These are phyloP conservation scores for Pygmarrhopalites habei DNA, from an alignment of 1,140 invertebrate species.

Conservation along the genomic window DNA sequence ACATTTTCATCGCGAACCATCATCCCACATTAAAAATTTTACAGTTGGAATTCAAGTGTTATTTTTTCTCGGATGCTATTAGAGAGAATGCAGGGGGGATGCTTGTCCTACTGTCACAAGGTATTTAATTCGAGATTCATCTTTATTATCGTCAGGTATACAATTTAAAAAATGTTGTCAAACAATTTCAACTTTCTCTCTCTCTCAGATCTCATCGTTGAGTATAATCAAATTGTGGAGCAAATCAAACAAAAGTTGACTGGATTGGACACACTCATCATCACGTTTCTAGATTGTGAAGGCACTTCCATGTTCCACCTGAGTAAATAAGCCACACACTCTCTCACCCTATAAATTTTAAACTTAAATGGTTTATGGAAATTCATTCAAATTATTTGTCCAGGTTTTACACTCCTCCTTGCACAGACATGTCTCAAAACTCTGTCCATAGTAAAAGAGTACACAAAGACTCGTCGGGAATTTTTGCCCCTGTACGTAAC, in stretches of 20 bases:
- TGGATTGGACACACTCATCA: background rate
- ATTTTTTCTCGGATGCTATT: background rate
- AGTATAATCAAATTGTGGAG: constrained; percentile 2
- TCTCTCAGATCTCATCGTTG: background rate
- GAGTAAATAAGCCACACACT: background rate
- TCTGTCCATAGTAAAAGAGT: background rate
- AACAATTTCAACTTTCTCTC: too few relatives aligned
- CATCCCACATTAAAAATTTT: background rate
- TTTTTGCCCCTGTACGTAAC: background rate
- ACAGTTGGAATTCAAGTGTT: background rate
- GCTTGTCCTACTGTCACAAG: background rate
- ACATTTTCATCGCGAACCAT: background rate
- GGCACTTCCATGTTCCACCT: background rate
- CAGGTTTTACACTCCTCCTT: background rate
- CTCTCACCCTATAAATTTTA: background rate
- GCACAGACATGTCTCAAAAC: background rate
- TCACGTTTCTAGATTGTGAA: background rate
- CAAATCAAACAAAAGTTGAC: background rate
- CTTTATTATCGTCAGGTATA: too few relatives aligned
- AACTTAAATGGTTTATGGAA: background rate
- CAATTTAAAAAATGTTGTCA: too few relatives aligned
- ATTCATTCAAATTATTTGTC: background rate
- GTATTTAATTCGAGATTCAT: too few relatives aligned
- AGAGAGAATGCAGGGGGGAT: constrained; percentile 1
- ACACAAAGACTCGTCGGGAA: background rate